These are phyloP conservation scores for Holothuria glaberrima DNA, from an alignment of 35 echinoderm and acorn worm genomes.

Conservation along the genomic window DNA sequence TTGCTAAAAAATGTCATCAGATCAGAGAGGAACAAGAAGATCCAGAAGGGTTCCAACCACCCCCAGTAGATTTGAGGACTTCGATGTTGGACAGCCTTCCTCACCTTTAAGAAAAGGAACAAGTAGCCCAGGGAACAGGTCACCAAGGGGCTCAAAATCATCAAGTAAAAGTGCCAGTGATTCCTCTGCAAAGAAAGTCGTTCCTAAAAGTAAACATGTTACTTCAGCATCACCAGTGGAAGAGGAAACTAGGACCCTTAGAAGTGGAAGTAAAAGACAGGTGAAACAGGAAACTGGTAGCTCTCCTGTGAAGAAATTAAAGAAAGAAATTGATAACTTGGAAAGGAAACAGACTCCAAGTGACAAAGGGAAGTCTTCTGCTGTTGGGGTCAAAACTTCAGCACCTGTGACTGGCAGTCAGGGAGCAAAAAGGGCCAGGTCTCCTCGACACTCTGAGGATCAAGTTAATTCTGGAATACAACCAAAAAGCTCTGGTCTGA, in stretches of 20 bases:
- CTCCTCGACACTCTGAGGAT: too few species aligned
- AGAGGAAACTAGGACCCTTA: background rate
- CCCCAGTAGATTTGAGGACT: constrained; percentile 1
- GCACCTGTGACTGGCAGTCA: too few species aligned
- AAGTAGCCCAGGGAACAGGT: background rate
- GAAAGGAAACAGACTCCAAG: too few species aligned
- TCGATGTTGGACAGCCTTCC: background rate
- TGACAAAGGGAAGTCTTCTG: too few species aligned
- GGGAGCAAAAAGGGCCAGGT: too few species aligned
- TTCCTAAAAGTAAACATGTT: background rate
- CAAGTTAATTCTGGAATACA: too few species aligned
- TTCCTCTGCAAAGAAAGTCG: background rate
- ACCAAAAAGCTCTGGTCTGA: too few species aligned
- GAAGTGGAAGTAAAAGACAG: background rate
- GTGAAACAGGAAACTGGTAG: background rate
- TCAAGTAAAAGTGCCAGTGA: background rate
- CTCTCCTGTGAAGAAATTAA: too few species aligned
- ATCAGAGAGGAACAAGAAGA: background rate
- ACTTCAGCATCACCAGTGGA: background rate
- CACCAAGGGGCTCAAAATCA: background rate
- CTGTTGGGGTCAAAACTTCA: too few species aligned
- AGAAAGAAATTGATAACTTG: too few species aligned
- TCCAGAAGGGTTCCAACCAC: constrained; percentile 20
- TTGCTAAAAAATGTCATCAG: background rate
- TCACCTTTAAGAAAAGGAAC: too few species aligned